Evolutionary conservation across 2,113 vertebrate species (phyloP), one percentile per base, ranked within the genome.

Genomic region (Burhinus oedicnemus): DNA sequence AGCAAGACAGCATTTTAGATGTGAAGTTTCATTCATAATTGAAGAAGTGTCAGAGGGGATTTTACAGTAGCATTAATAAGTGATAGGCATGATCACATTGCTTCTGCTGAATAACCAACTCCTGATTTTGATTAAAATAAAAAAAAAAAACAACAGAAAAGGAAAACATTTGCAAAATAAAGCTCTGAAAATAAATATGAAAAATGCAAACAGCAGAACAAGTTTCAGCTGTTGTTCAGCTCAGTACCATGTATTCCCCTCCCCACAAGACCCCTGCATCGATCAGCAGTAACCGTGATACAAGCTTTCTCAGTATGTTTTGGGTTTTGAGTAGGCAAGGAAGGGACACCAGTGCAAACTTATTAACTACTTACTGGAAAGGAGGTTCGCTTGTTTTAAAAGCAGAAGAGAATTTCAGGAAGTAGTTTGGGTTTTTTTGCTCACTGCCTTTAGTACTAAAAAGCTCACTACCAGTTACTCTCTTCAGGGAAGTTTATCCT

Each of bases 11-110:
- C 4, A 49, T 86, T 92, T 87, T 47, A 95, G 84, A 95, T 79
- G 84, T 7, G 3, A 91, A 94, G 55, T 69, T 71, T 94, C 83
- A 97, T 98, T 76, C 88, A 95, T 95, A 93, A 94, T 94, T 96
- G 52, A 97, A 96, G 74, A 88, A 88, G 9, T 69, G 96, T 83
- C 87, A 93, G 86, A 70, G 76, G 26, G 55, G 82, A 54, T 91
- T 96, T 90, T 92, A 84, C 60, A 86, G 91, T 8, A 72, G 38
- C 86, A 96, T 97, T 77, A 96, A 91, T 87, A 96, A 95, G 83
- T 90, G 40, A 88, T 71, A 62, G 90, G 75, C 61, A 40, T 0
- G 79, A 77, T 80, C 45, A 29, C 57, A 57, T 30, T 47, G 71
- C 80, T 75, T 78, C 74, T 34, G 68, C 69, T 85, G 87, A 90